These are phyloP conservation scores for Periphyllus acericola DNA, from an alignment of 2,888 invertebrate genomes.

Conservation along the genomic window DNA sequence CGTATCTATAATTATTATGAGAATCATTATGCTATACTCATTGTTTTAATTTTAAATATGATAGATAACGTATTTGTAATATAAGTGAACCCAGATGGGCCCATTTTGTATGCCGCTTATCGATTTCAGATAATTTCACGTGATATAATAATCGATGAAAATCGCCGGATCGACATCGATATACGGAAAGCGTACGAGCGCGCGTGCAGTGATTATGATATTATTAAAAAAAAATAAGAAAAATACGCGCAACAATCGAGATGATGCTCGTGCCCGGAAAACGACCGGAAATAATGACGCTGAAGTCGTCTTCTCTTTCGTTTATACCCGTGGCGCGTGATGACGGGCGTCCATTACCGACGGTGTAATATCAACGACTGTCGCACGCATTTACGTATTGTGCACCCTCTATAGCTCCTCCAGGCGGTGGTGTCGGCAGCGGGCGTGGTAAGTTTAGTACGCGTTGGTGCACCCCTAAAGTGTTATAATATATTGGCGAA, in stretches of 20 bases:
- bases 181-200: background rate
- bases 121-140: too few relatives aligned
- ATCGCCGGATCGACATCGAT: background rate
- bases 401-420: too few relatives aligned
- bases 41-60: too few relatives aligned
- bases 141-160: background rate
- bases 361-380: background rate
- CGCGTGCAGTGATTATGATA: background rate
- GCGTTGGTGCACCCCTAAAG: too few relatives aligned
- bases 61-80: too few relatives aligned
- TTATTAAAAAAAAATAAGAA: background rate
- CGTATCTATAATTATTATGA: too few relatives aligned
- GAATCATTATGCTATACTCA: too few relatives aligned
- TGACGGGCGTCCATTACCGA: too few relatives aligned
- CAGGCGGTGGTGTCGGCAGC: background rate
- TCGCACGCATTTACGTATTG: background rate
- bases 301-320: background rate
- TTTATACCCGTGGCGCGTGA: background rate
- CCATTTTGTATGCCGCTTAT: too few relatives aligned
- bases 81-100: too few relatives aligned
- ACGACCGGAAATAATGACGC: background rate
- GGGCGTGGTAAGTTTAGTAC: too few relatives aligned
- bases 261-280: background rate
- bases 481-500: too few relatives aligned
- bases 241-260: background rate